Percentiles rank a stretch among this genome's conserved stretches.
phyloP scores from a whole-genome alignment of 35 echinoderm and acorn worm species.

The Patiria miniata region DNA sequence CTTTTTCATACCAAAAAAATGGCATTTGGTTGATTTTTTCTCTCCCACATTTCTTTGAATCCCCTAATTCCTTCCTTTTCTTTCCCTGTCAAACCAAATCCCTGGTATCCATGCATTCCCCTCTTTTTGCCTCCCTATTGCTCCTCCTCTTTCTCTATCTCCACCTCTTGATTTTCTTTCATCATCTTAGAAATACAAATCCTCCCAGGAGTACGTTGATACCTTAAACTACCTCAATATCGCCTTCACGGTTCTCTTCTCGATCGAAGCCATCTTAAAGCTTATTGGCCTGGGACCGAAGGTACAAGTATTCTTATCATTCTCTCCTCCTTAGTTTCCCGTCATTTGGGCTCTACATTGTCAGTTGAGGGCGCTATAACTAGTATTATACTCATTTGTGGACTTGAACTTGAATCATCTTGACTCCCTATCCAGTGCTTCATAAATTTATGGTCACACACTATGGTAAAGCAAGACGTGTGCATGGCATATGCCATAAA shows the following conservation, averaged over 20 bases:
- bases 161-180: neutral
- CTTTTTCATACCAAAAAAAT: neutral
- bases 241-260: constrained; percentile 88
- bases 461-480: too few species aligned
- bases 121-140: too few species aligned
- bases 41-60: neutral
- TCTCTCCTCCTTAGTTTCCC: neutral
- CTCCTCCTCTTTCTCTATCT: neutral
- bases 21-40: neutral
- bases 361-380: too few species aligned
- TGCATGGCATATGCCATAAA: too few species aligned
- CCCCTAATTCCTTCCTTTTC: neutral
- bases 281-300: constrained; percentile 83
- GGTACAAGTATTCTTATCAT: too few species aligned
- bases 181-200: constrained; percentile 49
- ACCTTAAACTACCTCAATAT: constrained; percentile 76
- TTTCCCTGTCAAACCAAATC: too few species aligned
- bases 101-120: too few species aligned
- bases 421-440: too few species aligned
- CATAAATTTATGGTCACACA: too few species aligned
- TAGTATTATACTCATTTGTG: too few species aligned
- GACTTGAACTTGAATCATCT: too few species aligned
- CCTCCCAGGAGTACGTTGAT: constrained; percentile 39
- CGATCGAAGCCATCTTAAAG: constrained; percentile 91
- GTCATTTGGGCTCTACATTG: neutral